These are phyloP conservation scores for Osmerus eperlanus DNA, from an alignment of 2,113 vertebrate genomes.

Conservation along the genomic window DNA sequence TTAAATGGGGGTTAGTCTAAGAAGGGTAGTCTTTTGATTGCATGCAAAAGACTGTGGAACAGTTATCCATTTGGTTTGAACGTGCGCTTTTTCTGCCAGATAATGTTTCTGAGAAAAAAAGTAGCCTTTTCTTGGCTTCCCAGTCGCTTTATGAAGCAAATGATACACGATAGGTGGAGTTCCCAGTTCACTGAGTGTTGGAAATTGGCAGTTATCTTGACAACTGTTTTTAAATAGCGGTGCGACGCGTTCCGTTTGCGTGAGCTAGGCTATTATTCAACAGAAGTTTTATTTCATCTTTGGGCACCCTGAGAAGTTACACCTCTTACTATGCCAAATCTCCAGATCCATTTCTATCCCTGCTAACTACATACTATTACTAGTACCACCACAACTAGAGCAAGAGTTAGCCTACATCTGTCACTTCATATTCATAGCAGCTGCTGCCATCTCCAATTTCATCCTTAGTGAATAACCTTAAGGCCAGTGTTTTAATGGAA, in stretches of 20 bases:
- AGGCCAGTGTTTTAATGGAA: too few species aligned
- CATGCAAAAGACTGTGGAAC: neutral
- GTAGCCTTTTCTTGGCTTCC: neutral
- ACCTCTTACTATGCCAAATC: too few species aligned
- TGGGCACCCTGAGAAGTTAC: too few species aligned
- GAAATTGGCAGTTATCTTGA: slow-evolving; percentile 10
- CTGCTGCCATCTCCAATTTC: neutral
- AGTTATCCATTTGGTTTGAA: slow-evolving; percentile 1
- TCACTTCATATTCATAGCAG: too few species aligned
- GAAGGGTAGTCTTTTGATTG: too few species aligned
- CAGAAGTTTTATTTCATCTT: too few species aligned
- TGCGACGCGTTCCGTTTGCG: neutral
- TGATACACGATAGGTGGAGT: neutral
- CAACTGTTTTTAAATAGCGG: slow-evolving; percentile 1
- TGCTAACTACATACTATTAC: too few species aligned
- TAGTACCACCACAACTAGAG: too few species aligned
- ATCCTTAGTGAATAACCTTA: too few species aligned
- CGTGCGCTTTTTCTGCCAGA: neutral
- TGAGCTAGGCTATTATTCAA: too few species aligned
- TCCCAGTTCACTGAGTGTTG: neutral
- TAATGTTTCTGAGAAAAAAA: neutral
- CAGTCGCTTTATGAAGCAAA: slow-evolving; percentile 3
- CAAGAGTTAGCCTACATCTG: too few species aligned
- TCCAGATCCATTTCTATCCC: too few species aligned
- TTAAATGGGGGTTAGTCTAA: neutral